Conservation (phyloP, 2,888 invertebrate species). For the Drosophila pegasa region DNA sequence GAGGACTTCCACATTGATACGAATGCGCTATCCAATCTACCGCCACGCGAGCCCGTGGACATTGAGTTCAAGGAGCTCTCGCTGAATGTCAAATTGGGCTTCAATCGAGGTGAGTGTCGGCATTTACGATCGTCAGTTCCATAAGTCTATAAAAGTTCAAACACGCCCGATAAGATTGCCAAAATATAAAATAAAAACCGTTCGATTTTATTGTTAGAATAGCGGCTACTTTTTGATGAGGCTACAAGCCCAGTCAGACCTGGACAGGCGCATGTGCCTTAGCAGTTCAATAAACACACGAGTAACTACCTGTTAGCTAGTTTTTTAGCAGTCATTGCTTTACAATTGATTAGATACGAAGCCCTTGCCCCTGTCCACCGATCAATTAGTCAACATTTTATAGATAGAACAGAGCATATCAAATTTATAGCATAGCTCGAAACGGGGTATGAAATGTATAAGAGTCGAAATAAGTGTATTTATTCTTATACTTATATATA, state of each 20-base stretch:
- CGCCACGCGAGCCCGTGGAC: constrained; percentile 87
- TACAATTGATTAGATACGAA: constrained; percentile 62
- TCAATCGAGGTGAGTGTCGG: constrained; percentile 88
- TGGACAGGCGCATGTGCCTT: background rate
- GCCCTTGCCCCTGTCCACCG: constrained; percentile 35
- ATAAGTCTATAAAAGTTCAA: constrained; percentile 50
- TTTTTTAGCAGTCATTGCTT: constrained; percentile 36
- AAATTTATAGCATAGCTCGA: background rate
- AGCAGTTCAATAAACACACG: constrained; percentile 35
- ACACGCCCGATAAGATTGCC: constrained; percentile 69
- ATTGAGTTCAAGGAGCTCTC: constrained; percentile 91
- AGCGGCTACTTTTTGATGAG: constrained; percentile 60
- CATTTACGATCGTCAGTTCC: constrained; percentile 28
- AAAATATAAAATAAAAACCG: constrained; percentile 29
- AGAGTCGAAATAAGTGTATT: background rate
- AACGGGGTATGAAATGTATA: background rate
- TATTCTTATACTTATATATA: background rate
- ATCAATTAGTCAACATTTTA: constrained; percentile 51
- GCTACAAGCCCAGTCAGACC: background rate
- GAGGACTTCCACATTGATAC: constrained; percentile 55
- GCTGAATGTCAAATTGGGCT: constrained; percentile 90
- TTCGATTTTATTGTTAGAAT: constrained; percentile 44
- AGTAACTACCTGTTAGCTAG: constrained; percentile 51
- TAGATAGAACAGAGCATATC: constrained; percentile 10
- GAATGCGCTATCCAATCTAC: constrained; percentile 82